These are phyloP conservation scores for Patiria pectinifera DNA, from an alignment of 53 echinoderm and acorn worm genomes.

Conservation along the genomic window DNA sequence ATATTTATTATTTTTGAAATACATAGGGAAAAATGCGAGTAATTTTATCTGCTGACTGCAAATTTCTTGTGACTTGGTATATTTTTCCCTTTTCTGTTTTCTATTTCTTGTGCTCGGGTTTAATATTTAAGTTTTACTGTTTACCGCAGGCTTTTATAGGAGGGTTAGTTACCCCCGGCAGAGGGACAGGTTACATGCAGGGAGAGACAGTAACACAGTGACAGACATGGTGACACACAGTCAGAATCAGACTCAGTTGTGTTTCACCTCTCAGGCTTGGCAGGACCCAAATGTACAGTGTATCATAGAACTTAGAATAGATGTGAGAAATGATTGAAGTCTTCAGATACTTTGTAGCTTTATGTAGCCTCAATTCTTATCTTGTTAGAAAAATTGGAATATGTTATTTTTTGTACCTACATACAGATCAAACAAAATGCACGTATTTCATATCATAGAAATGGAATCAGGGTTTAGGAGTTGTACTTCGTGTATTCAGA, in stretches of 20 bases:
- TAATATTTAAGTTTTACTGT: constrained; percentile 50
- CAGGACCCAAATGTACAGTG: constrained; percentile 12
- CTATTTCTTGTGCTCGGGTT: neutral
- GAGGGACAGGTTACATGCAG: constrained; percentile 42
- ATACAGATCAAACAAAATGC: neutral
- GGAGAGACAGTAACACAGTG: constrained; percentile 36
- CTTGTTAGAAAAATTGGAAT: neutral
- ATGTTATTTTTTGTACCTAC: neutral
- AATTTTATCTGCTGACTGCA: neutral
- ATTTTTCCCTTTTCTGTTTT: neutral
- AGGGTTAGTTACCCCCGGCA: constrained; percentile 59
- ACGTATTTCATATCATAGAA: neutral
- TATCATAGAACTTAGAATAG: neutral
- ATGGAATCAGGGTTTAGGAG: too few species aligned
- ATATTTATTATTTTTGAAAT: too few species aligned
- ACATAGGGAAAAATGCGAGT: too few species aligned
- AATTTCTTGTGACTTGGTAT: neutral
- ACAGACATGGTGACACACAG: constrained; percentile 24
- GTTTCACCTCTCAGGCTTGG: neutral
- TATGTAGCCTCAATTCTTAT: neutral
- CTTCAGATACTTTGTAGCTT: neutral
- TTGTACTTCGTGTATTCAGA: too few species aligned
- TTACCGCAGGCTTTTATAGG: constrained; percentile 43
- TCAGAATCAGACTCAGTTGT: constrained; percentile 32
- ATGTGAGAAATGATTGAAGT: neutral